Evolutionary conservation across 2,797 vertebrate species (phyloP).

Genomic region (Phrynocephalus guinanensis): DNA sequence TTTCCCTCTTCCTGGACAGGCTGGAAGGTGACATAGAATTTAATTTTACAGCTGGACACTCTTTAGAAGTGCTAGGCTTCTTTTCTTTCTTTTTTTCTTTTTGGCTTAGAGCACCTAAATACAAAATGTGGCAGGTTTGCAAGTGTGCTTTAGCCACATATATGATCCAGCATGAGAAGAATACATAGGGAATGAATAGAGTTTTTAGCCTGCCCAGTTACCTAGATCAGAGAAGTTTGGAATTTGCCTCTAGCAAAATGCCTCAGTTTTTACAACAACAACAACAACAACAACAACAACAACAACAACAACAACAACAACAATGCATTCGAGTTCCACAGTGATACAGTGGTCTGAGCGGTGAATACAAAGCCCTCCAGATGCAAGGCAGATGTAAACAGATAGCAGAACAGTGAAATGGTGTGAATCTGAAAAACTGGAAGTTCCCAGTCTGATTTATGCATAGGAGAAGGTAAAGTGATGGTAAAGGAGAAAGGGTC

Average conservation of each 20-base stretch:
- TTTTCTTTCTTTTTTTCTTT: constrained; percentile 39
- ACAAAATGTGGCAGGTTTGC: constrained; percentile 59
- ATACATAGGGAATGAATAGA: constrained; percentile 39
- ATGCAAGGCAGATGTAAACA: background rate
- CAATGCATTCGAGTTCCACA: background rate
- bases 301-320: background rate
- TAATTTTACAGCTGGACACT: constrained; percentile 61
- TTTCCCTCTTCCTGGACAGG: constrained; percentile 22
- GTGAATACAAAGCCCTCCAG: background rate
- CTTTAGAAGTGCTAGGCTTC: constrained; percentile 51
- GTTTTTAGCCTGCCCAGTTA: constrained; percentile 43
- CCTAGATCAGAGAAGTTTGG: constrained; percentile 16
- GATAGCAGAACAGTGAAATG: background rate
- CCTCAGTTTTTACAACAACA: constrained; percentile 4
- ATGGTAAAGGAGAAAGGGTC: too few species aligned
- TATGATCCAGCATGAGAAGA: constrained; percentile 24
- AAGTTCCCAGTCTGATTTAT: constrained; percentile 12
- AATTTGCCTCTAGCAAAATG: constrained; percentile 6
- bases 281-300: background rate
- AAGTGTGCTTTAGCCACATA: constrained; percentile 27
- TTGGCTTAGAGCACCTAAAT: constrained; percentile 53
- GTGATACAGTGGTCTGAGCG: background rate
- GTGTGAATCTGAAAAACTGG: constrained; percentile 7
- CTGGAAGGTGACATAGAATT: constrained; percentile 33
- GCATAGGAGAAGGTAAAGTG: background rate